Evolutionary conservation across 2,797 vertebrate genomes (phyloP), one percentile per base, ranked within the genome.

Genomic region (Microchirus variegatus): DNA sequence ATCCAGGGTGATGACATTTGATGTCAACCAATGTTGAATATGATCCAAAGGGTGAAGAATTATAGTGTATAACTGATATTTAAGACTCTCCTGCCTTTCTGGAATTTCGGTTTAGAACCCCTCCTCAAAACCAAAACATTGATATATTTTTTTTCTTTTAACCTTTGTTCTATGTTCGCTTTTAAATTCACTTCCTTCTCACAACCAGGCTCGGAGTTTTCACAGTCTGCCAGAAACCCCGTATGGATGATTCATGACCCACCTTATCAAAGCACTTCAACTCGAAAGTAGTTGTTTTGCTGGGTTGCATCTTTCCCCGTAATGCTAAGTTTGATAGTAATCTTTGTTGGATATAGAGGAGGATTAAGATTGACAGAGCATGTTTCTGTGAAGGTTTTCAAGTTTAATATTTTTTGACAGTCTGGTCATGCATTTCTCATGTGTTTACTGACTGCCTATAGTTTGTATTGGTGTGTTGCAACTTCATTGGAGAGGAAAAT

Each of bases 201-300:
- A 43, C 13, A 37, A 57, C 42, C 15, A 16, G 40, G 19, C 22
- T 43, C 58, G 45, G 41, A 52, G 50, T 42, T 60, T 26, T 68
- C 64, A 73, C 49, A 49, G 64, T 74, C 63, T 67, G 63, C 50
- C 47, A 62, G 18, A 63, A 15, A 59, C 52, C 57, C 58, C 19
- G 52, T 45, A 53, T 50, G 64, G 73, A 84, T 86, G 82, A 82
- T 75, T 81, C 72, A 66, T 35, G 47, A 31, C 31, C 31, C 31
- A 67, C 59, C 74, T 82, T 80, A 79, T 78, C 85, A 80, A 54
- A 49, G 44, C 9, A 14, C 50, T 35, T 42, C 47, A 49, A 66
- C 76, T 22, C 22, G 60, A 62, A 80, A 83, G 70, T 72, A 65
- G 57, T 71, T 85, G 60, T 82, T 84, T 82, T 77, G 73, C 75